These are phyloP conservation scores for Phlogophora meticulosa DNA, from an alignment of 2,888 invertebrate genomes.

Conservation along the genomic window DNA sequence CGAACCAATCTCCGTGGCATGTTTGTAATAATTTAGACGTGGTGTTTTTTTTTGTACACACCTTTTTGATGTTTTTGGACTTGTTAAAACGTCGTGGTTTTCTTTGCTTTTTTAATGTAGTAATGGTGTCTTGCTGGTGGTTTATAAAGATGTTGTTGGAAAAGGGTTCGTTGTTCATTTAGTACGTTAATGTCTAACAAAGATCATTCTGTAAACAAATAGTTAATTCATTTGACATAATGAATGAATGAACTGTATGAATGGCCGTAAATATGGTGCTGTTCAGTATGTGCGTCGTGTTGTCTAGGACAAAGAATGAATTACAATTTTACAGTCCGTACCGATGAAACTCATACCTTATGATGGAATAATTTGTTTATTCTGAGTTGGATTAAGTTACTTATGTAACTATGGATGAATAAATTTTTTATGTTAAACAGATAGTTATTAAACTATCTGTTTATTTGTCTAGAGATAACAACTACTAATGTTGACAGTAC, in stretches of 20 bases:
- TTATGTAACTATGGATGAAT: neutral
- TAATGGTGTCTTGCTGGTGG: constrained; percentile 40
- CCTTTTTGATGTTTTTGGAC: constrained; percentile 61
- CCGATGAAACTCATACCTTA: neutral
- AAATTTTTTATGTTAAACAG: neutral
- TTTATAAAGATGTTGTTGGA: constrained; percentile 36
- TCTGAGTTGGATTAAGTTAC: neutral
- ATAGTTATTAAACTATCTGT: too few relatives aligned
- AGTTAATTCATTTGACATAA: constrained; percentile 21
- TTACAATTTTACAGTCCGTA: neutral
- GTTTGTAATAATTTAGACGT: constrained; percentile 64
- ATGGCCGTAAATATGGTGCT: neutral
- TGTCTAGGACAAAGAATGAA: neutral
- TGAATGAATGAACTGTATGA: neutral
- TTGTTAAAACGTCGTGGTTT: constrained; percentile 53
- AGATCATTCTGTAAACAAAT: constrained; percentile 11
- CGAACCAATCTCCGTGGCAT: constrained; percentile 59
- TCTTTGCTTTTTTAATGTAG: constrained; percentile 36
- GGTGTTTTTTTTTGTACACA: constrained; percentile 56
- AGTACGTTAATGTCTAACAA: constrained; percentile 39
- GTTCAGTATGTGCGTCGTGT: neutral
- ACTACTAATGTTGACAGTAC: constrained; percentile 14
- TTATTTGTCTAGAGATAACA: too few relatives aligned
- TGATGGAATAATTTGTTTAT: constrained; percentile 5
- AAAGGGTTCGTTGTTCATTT: constrained; percentile 47